Percentiles rank a stretch among this genome's conserved stretches.
phyloP scores from a whole-genome alignment of 2,888 invertebrate genomes.

The Philhelius pedissequus region DNA sequence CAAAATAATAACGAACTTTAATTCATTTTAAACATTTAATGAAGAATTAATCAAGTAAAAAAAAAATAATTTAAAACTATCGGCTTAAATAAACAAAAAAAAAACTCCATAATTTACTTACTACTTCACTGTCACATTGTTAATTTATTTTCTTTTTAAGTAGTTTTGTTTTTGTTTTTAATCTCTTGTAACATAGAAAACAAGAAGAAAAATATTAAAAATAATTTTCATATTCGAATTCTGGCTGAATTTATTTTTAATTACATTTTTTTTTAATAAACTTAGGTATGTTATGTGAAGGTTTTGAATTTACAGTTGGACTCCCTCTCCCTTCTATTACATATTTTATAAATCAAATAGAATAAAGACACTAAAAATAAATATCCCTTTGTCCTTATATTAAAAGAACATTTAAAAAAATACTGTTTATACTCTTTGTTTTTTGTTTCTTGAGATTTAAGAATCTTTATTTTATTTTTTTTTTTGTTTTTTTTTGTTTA shows the following conservation, averaged over 20 bases:
- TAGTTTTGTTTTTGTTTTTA: conserved; percentile 9
- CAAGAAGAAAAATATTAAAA: not conserved
- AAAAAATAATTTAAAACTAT: conserved; percentile 30
- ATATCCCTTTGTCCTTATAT: not conserved
- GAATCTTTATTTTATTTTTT: no score
- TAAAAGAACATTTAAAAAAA: conserved; percentile 24
- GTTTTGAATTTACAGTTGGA: conserved; percentile 23
- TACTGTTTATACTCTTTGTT: conserved; percentile 52
- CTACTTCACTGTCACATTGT: not conserved
- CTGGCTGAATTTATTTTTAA: not conserved
- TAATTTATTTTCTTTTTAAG: conserved; percentile 3
- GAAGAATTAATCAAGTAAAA: conserved; percentile 23
- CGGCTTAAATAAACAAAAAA: conserved; percentile 33
- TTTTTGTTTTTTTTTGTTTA: not conserved
- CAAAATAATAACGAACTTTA: conserved; percentile 51
- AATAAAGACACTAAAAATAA: not conserved
- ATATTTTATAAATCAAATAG: not conserved
- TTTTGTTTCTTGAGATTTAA: conserved; percentile 17
- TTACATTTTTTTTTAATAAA: not conserved
- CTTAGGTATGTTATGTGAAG: conserved; percentile 10
- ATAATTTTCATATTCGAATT: not conserved
- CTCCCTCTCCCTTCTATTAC: not conserved
- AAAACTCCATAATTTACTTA: conserved; percentile 13
- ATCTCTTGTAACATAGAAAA: conserved; percentile 50
- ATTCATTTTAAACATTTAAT: conserved; percentile 25